Evolutionary conservation across 2,797 vertebrate species (phyloP), one percentile per base, ranked within the genome.

Genomic region (Pantherophis alleghaniensis): DNA sequence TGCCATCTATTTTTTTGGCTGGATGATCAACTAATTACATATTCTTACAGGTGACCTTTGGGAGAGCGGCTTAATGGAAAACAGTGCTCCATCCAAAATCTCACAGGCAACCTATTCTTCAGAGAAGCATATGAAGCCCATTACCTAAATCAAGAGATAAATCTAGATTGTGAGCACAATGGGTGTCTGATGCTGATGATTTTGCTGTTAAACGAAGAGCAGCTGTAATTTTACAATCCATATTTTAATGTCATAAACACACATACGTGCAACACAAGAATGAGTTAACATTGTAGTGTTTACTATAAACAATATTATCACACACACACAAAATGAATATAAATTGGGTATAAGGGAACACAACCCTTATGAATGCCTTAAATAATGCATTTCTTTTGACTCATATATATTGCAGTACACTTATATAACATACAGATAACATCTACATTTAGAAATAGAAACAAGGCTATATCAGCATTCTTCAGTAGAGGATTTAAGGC

Each of bases 281-380:
- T 51, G 4, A 91, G 37, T 47, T 66, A 55, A 86, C 55, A 93
- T 11, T 57, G 59, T 20, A 66, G 94, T 93, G 94, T 95, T 86
- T 66, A 93, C 26, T 93, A 95, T 94, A 96, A 95, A 97, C 96
- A 95, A 92, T 95, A 96, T 91, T 92, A 96, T 69, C 66, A 63
- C 26, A 32, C 66, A 28, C n/a, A 20, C 18, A 79, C 18, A 95
- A 95, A 94, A 93, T 92, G 2, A 83, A 42, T 51, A 42, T 37
- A 47, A 63, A 74, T 95, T 96, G 96, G 94, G 90, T 95, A 94
- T 95, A 94, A 94, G 42, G 20, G 4, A 53, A 94, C 95, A 92
- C 95, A 95, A 20, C 95, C 93, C 95, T 95, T 95, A 95, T 92
- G 96, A 96, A 95, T 96, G 93, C 93, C 95, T 90, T 69, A 91